These are phyloP conservation scores for Melitaea cinxia DNA, from an alignment of 1,140 invertebrate species.

Conservation along the genomic window DNA sequence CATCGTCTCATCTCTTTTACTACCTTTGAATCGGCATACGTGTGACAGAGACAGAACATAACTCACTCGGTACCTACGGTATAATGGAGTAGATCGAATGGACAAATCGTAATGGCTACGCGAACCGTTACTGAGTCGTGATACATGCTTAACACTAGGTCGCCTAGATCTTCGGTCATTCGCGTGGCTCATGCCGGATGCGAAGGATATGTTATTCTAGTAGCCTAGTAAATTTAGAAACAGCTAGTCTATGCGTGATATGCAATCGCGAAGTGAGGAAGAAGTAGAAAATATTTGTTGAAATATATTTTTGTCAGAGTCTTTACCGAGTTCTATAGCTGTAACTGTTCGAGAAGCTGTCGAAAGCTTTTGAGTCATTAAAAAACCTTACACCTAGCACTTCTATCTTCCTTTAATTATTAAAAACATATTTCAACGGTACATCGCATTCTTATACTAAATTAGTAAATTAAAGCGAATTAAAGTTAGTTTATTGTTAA, in stretches of 20 bases:
- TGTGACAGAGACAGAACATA: conserved; percentile 2
- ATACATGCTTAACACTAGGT: conserved; percentile 28
- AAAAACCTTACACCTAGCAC: background rate
- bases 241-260: conserved; percentile 37
- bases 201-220: conserved; percentile 33
- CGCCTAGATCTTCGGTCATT: conserved; percentile 28
- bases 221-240: conserved; percentile 30
- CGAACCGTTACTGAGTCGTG: conserved; percentile 28
- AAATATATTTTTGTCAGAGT: conserved; percentile 24
- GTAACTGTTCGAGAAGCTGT: background rate
- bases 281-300: conserved; percentile 19
- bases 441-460: conserved; percentile 33
- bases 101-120: conserved; percentile 12
- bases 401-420: background rate
- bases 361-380: background rate
- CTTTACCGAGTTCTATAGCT: background rate
- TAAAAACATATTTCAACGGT: conserved; percentile 31
- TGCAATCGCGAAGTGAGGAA: conserved; percentile 33
- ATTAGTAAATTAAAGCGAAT: conserved; percentile 27
- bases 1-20: background rate
- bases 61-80: background rate
- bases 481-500: conserved; percentile 23
- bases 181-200: conserved; percentile 27
- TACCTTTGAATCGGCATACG: background rate
- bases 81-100: conserved; percentile 5